Conservation (phyloP, 2,113 vertebrate genomes). For the Leptobrachium ailaonicum region DNA sequence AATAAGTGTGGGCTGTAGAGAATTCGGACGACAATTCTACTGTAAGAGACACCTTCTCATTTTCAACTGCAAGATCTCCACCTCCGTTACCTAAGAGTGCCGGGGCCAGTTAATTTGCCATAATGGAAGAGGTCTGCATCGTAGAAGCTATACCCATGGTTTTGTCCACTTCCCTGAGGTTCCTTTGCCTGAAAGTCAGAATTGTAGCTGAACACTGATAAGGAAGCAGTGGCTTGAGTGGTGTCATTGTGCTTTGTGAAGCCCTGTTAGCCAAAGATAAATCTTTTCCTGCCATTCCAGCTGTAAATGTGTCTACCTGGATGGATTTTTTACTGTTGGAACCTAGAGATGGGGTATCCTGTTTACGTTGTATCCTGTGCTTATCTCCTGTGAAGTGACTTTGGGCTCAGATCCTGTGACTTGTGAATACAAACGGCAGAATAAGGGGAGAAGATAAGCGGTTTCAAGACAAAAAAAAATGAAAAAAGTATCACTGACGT, state of each 20-base stretch:
- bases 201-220: neutral
- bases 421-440: conserved; percentile 6
- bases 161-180: too few relatives aligned
- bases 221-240: neutral
- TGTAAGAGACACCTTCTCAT: too few relatives aligned
- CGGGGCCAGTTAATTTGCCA: too few relatives aligned
- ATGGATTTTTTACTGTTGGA: neutral
- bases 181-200: neutral
- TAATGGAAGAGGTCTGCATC: too few relatives aligned
- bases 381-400: conserved; percentile 50
- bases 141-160: too few relatives aligned
- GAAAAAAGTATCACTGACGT: neutral
- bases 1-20: too few relatives aligned
- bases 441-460: conserved; percentile 39
- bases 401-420: conserved; percentile 23
- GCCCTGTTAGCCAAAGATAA: neutral
- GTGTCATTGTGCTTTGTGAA: neutral
- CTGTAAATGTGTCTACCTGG: neutral
- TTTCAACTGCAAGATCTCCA: too few relatives aligned
- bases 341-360: conserved; percentile 20
- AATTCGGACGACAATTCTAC: too few relatives aligned
- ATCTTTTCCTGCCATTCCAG: neutral
- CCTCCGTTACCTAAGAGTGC: too few relatives aligned
- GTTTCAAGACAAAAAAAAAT: neutral
- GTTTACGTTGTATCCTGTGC: conserved; percentile 31